phyloP scores from a whole-genome alignment of 2,797 vertebrate genomes.

The Onychomys torridus region DNA sequence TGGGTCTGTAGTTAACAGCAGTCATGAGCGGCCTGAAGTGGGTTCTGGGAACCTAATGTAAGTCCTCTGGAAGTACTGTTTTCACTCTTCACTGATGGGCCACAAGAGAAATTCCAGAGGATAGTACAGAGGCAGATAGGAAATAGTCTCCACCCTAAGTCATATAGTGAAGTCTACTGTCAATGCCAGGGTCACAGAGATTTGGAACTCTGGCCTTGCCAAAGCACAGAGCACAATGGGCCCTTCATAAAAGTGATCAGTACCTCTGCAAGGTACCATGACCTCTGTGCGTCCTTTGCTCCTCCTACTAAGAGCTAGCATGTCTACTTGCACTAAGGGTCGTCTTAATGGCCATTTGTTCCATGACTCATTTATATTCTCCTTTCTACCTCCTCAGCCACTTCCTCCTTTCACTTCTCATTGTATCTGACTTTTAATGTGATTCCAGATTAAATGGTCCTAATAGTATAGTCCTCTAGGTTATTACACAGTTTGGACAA shows the following conservation, averaged over 20 bases:
- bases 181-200: neutral
- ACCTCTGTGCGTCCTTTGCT: neutral
- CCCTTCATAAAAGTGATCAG: neutral
- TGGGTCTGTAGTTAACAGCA: neutral
- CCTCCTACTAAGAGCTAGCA: neutral
- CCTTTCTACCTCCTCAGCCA: neutral
- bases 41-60: neutral
- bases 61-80: neutral
- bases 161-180: rapidly evolving
- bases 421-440: neutral
- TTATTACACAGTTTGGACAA: neutral
- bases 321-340: neutral
- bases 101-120: neutral
- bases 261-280: neutral
- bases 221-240: rapidly evolving
- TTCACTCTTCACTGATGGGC: neutral
- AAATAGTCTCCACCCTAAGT: rapidly evolving
- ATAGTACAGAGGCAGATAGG: neutral
- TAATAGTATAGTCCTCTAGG: neutral
- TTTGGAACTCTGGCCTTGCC: neutral
- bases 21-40: neutral
- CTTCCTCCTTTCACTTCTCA: neutral
- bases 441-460: conserved; percentile 11
- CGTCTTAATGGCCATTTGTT: neutral
- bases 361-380: neutral